Evolutionary conservation across 2,888 invertebrate genomes (phyloP).

Genomic region (Litoditis marina): DNA sequence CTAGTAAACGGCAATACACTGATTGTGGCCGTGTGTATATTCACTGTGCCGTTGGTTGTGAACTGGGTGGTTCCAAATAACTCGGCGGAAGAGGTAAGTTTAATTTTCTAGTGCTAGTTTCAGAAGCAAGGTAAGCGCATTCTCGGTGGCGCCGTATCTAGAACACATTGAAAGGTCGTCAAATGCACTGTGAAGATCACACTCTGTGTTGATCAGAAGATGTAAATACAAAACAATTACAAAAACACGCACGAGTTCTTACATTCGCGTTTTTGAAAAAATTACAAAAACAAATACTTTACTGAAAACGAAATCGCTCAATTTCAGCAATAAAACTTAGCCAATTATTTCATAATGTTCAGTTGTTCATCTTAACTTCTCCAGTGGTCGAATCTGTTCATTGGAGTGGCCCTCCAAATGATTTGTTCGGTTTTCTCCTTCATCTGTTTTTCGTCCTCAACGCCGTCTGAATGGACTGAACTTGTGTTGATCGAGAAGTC

Average conservation of each 20-base stretch:
- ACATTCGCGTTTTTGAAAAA: too few relatives aligned
- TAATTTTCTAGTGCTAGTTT: not conserved
- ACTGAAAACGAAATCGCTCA: too few relatives aligned
- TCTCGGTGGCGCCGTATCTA: too few relatives aligned
- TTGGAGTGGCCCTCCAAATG: slow-evolving; percentile 8
- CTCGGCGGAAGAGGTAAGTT: slow-evolving; percentile 28
- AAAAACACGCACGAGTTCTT: not conserved
- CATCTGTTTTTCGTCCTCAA: slow-evolving; percentile 19
- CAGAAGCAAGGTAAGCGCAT: too few relatives aligned
- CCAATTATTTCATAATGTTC: not conserved
- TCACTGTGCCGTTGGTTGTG: slow-evolving; percentile 22
- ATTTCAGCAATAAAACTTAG: not conserved
- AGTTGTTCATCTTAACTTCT: not conserved
- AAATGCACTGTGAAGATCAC: not conserved
- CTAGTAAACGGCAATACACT: slow-evolving; percentile 36
- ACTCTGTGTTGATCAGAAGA: not conserved
- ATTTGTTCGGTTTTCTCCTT: slow-evolving; percentile 22
- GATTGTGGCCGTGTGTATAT: slow-evolving; percentile 28
- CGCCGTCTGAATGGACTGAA: slow-evolving; percentile 25
- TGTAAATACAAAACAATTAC: not conserved
- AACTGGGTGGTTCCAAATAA: slow-evolving; percentile 24
- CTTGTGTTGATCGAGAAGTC: too few relatives aligned
- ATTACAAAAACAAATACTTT: too few relatives aligned
- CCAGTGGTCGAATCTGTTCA: slow-evolving; percentile 14
- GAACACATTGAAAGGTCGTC: too few relatives aligned